These are phyloP conservation scores for Tenrec ecaudatus DNA, from an alignment of 2,113 vertebrate genomes.

Conservation along the genomic window DNA sequence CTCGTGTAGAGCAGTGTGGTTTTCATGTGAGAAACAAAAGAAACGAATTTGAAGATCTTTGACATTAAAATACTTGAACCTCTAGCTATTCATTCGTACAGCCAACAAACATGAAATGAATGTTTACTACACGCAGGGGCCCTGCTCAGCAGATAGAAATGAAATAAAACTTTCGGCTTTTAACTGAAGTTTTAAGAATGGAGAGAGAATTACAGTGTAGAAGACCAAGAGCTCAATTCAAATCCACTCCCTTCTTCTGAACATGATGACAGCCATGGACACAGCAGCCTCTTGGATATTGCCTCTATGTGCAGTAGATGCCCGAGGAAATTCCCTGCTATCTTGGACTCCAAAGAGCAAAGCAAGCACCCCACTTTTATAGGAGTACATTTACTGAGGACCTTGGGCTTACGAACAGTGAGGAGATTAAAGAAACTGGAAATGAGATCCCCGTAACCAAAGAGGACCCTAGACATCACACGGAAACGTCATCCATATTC, in stretches of 20 bases:
- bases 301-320: neutral
- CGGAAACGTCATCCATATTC: neutral
- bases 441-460: neutral
- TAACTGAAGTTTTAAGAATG: neutral
- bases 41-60: conserved; percentile 4
- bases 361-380: neutral
- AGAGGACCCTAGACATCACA: neutral
- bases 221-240: neutral
- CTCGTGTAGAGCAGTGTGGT: neutral
- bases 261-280: neutral
- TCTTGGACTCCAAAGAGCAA: conserved; percentile 15
- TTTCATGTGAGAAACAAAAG: conserved; percentile 50
- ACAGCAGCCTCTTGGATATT: neutral
- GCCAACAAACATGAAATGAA: neutral
- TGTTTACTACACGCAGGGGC: neutral
- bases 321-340: conserved; percentile 24
- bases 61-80: neutral
- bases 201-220: neutral
- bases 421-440: neutral
- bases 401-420: neutral
- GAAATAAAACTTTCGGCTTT: conserved; percentile 25
- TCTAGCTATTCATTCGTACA: neutral
- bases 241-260: neutral
- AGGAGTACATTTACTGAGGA: neutral
- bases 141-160: neutral